Conservation (phyloP, 2,888 invertebrate genomes). For the Drosophila villosipedis region DNA sequence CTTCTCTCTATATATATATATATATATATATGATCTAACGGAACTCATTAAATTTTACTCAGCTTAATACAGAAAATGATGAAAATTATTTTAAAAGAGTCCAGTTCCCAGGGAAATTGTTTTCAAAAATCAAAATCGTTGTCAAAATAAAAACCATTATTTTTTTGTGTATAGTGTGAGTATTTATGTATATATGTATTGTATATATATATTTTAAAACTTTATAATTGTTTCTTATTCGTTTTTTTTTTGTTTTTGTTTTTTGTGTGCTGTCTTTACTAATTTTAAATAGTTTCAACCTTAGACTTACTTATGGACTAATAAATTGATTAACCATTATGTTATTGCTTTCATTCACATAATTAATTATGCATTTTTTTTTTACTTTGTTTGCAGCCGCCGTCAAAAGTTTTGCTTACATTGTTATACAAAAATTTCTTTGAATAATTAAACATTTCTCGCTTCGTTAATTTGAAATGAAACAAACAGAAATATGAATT, state of each 20-base stretch:
- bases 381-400: conserved; percentile 20
- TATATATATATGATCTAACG: conserved; percentile 38
- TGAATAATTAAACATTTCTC: conserved; percentile 62
- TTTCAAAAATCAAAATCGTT: conserved; percentile 7
- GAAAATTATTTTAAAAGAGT: background rate
- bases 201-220: conserved; percentile 64
- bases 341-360: conserved; percentile 75
- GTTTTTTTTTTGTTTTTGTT: conserved; percentile 22
- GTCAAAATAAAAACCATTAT: conserved; percentile 58
- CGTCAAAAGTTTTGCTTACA: conserved; percentile 48
- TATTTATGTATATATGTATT: conserved; percentile 64
- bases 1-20: conserved; percentile 13
- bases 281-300: conserved; percentile 78
- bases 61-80: conserved; percentile 3
- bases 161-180: conserved; percentile 66
- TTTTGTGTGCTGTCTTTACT: conserved; percentile 70
- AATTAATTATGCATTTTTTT: conserved; percentile 60
- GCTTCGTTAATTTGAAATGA: conserved; percentile 40
- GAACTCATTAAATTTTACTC: conserved; percentile 7
- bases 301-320: conserved; percentile 66
- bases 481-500: conserved; percentile 38
- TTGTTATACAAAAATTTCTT: conserved; percentile 76
- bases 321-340: conserved; percentile 76
- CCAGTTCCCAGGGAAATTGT: conserved; percentile 2
- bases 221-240: conserved; percentile 67